Conservation (phyloP, 1,140 invertebrate genomes). For the Nomia melanderi region DNA sequence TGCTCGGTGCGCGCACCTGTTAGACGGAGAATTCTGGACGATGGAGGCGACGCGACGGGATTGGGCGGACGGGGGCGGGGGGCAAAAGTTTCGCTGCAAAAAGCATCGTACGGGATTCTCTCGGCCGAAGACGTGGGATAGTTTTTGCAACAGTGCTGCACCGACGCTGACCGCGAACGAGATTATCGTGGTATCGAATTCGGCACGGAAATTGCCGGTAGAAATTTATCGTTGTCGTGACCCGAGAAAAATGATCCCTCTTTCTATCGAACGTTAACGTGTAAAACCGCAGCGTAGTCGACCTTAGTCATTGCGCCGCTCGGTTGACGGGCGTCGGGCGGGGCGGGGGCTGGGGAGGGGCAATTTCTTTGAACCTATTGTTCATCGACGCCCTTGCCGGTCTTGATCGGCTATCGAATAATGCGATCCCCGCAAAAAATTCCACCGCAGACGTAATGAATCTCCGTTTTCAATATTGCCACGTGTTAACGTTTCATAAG, state of each 20-base stretch:
- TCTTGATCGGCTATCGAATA: neutral
- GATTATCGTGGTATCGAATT: conserved; percentile 58
- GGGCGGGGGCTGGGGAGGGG: too few relatives aligned
- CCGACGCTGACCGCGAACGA: conserved; percentile 40
- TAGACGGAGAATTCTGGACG: conserved; percentile 11
- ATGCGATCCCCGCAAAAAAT: neutral
- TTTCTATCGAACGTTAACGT: conserved; percentile 21
- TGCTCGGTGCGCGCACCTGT: conserved; percentile 13
- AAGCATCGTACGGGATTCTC: conserved; percentile 25
- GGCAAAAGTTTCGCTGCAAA: conserved; percentile 39
- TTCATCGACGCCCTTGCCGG: neutral
- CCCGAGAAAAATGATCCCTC: conserved; percentile 36
- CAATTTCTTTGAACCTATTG: conserved; percentile 28
- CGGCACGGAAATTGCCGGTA: conserved; percentile 34
- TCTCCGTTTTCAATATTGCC: neutral
- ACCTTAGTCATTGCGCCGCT: conserved; percentile 15
- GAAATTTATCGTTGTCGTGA: conserved; percentile 42
- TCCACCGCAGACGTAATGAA: conserved; percentile 19
- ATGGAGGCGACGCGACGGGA: neutral
- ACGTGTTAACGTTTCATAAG: neutral
- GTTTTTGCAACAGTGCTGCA: conserved; percentile 25
- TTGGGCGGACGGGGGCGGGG: neutral
- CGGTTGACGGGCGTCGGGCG: too few relatives aligned
- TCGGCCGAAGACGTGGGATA: conserved; percentile 23
- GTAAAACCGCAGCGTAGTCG: conserved; percentile 24